These are phyloP conservation scores for Physella acuta DNA, from an alignment of 1,140 invertebrate species.

Conservation along the genomic window DNA sequence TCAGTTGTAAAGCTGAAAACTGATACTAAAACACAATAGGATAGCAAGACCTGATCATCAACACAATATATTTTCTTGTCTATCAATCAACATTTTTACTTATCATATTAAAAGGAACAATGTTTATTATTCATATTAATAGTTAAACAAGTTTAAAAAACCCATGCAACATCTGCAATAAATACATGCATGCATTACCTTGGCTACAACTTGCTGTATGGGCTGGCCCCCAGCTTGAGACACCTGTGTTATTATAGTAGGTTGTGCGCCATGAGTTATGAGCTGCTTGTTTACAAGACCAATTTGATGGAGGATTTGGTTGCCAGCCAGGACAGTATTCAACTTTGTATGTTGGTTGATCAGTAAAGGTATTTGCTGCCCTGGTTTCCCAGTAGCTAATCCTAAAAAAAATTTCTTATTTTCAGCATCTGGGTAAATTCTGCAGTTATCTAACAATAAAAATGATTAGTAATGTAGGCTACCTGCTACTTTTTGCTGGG, in stretches of 20 bases:
- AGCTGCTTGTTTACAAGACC: constrained; percentile 38
- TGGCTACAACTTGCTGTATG: constrained; percentile 32
- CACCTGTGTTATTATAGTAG: constrained; percentile 51
- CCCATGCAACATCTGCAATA: no score
- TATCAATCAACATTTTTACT: no score
- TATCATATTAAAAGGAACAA: no score
- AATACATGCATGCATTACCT: no score
- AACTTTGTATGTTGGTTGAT: constrained; percentile 31
- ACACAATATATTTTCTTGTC: no score
- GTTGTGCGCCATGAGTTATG: constrained; percentile 41
- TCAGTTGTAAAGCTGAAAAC: no score
- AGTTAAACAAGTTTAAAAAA: no score
- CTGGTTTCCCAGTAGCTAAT: constrained; percentile 14
- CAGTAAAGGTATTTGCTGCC: constrained; percentile 32
- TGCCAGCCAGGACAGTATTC: constrained; percentile 31
- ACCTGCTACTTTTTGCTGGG: constrained; percentile 43
- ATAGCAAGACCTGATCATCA: no score
- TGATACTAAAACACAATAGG: no score
- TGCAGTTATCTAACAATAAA: not conserved
- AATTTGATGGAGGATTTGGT: constrained; percentile 49
- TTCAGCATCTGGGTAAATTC: not conserved
- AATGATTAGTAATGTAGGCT: constrained; percentile 20
- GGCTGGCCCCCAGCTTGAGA: constrained; percentile 32
- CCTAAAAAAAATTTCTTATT: constrained; percentile 1
- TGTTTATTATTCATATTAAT: no score